Percentiles rank a stretch among this genome's conserved stretches.
Conservation (phyloP, 2,888 invertebrate species). For the Nemapogon koenigi region DNA sequence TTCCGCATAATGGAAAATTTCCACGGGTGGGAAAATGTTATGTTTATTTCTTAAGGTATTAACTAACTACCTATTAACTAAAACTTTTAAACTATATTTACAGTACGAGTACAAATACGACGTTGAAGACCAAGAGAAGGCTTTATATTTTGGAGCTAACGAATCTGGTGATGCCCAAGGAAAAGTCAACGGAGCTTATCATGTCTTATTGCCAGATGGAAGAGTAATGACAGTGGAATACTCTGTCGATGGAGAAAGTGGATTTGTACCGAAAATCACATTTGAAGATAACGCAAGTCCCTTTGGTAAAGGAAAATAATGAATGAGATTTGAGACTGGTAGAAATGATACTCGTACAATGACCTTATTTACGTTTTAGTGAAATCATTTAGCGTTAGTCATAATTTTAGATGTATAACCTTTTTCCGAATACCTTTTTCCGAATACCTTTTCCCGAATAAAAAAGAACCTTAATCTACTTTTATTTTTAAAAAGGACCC, state of each 20-base stretch:
- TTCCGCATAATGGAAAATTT: no score
- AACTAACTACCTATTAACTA: no score
- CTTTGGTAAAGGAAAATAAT: conserved; percentile 48
- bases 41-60: no score
- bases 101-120: conserved; percentile 79
- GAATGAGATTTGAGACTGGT: neutral
- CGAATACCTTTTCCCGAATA: no score
- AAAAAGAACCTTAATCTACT: no score
- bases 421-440: no score
- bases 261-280: conserved; percentile 74
- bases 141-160: conserved; percentile 72
- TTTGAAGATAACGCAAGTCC: conserved; percentile 69
- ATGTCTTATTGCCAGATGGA: conserved; percentile 73
- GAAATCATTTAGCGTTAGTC: no score
- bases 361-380: no score
- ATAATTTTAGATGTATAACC: no score
- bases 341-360: no score
- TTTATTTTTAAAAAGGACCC: no score
- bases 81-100: conserved; percentile 19
- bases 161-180: conserved; percentile 71
- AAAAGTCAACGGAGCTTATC: conserved; percentile 70
- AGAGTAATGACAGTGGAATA: conserved; percentile 77
- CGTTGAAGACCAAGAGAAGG: conserved; percentile 73
- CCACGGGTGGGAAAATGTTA: no score
- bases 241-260: conserved; percentile 73